Evolutionary conservation across 2,797 vertebrate species (phyloP).

Genomic region (Lepidocolaptes lacrymiger): DNA sequence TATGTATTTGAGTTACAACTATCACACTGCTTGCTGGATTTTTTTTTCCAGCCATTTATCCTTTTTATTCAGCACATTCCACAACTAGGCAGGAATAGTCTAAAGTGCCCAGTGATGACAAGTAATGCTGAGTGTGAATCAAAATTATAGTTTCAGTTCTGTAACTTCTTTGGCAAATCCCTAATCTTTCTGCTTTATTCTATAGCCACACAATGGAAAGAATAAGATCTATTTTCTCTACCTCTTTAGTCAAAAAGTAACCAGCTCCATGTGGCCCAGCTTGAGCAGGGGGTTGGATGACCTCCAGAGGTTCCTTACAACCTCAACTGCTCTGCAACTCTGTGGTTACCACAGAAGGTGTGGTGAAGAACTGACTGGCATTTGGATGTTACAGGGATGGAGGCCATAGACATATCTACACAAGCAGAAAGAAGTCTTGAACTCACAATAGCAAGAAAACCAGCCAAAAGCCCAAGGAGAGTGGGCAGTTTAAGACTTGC

Average conservation of each 20-base stretch:
- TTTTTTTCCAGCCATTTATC: not conserved
- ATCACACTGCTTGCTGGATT: not conserved
- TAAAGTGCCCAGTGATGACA: not conserved
- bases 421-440: not conserved
- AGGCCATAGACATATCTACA: not conserved
- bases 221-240: not conserved
- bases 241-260: not conserved
- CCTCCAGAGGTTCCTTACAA: not conserved
- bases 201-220: not conserved
- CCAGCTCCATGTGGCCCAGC: not conserved
- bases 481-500: not conserved
- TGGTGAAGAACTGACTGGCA: not conserved
- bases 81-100: not conserved
- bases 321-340: not conserved
- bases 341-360: not conserved
- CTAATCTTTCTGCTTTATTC: not conserved
- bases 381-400: not conserved
- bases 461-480: not conserved
- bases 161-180: not conserved
- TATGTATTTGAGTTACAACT: not conserved
- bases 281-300: not conserved
- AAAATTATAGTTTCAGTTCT: not conserved
- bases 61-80: not conserved
- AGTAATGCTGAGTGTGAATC: not conserved
- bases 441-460: not conserved